Evolutionary conservation across 2,888 invertebrate genomes (phyloP).

Genomic region (Phaedon cochleariae): DNA sequence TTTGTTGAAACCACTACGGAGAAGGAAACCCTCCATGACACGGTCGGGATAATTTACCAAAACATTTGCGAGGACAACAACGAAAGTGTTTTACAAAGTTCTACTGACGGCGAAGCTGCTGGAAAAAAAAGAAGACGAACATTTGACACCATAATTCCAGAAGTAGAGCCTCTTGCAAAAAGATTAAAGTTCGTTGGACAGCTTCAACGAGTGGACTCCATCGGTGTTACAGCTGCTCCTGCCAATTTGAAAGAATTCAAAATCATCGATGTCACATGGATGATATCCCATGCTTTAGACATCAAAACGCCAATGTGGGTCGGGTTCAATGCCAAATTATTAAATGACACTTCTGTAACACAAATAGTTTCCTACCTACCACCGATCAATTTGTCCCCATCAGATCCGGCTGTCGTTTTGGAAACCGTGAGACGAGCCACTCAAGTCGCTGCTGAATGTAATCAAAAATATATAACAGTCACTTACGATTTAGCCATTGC

Average conservation of each 20-base stretch:
- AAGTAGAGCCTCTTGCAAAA: too few species aligned
- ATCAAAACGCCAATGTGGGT: constrained; percentile 47
- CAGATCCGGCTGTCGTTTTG: constrained; percentile 20
- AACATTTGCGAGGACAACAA: constrained; percentile 31
- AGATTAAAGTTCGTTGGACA: too few species aligned
- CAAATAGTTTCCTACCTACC: constrained; percentile 24
- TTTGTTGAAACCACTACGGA: constrained; percentile 37
- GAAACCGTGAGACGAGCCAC: constrained; percentile 20
- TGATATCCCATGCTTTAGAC: constrained; percentile 42
- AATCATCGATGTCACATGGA: constrained; percentile 47
- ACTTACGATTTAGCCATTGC: constrained; percentile 49
- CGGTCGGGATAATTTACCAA: constrained; percentile 36
- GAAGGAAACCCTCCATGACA: constrained; percentile 49
- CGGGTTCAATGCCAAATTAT: constrained; percentile 45
- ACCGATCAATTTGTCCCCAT: constrained; percentile 25
- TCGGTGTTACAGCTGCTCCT: constrained; percentile 25
- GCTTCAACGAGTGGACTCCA: too few species aligned
- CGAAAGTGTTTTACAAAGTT: constrained; percentile 30
- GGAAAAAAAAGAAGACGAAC: too few species aligned
- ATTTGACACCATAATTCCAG: too few species aligned
- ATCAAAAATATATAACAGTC: constrained; percentile 8
- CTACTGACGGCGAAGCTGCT: constrained; percentile 32
- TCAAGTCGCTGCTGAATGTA: constrained; percentile 24
- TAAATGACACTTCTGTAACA: constrained; percentile 17
- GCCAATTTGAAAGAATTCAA: constrained; percentile 42